Conservation (phyloP, 30 jellyfish, hydroid and myxozoan genomes). For the Pelagia noctiluca region DNA sequence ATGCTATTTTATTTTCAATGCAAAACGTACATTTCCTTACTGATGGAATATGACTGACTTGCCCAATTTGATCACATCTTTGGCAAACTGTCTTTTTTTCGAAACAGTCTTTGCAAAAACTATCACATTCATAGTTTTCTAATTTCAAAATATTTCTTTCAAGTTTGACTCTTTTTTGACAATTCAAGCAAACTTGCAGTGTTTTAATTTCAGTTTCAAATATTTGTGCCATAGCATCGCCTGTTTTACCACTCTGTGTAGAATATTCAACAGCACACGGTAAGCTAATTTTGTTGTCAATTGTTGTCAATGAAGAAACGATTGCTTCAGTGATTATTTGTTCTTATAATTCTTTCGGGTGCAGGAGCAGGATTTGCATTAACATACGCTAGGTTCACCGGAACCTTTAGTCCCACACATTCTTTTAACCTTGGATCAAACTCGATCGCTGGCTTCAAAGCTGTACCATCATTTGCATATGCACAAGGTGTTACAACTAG, state of each 20-base stretch:
- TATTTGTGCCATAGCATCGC: not conserved
- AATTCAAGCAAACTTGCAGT: slow-evolving; percentile 20
- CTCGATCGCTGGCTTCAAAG: slow-evolving; percentile 56
- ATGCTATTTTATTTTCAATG: not conserved
- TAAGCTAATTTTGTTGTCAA: slow-evolving; percentile 27
- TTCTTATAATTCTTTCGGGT: slow-evolving; percentile 5
- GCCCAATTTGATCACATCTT: not conserved
- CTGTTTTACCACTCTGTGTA: slow-evolving; percentile 40
- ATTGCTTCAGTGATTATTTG: slow-evolving; percentile 29
- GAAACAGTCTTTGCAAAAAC: not conserved
- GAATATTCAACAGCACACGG: slow-evolving; percentile 19
- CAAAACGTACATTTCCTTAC: not conserved
- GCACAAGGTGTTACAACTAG: slow-evolving; percentile 27
- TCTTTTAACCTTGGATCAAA: slow-evolving; percentile 21
- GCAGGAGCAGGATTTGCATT: slow-evolving; percentile 7
- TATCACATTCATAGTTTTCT: slow-evolving; percentile 13
- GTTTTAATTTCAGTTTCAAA: slow-evolving; percentile 2
- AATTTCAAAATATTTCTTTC: slow-evolving; percentile 11
- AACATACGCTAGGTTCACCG: slow-evolving; percentile 17
- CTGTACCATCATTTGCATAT: slow-evolving; percentile 51
- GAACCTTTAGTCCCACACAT: slow-evolving; percentile 9
- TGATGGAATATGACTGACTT: not conserved
- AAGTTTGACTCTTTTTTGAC: slow-evolving; percentile 15
- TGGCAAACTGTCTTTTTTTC: not conserved
- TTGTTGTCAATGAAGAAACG: slow-evolving; percentile 26